phyloP scores from a whole-genome alignment of 2,797 vertebrate species.

The Anas bernieri region DNA sequence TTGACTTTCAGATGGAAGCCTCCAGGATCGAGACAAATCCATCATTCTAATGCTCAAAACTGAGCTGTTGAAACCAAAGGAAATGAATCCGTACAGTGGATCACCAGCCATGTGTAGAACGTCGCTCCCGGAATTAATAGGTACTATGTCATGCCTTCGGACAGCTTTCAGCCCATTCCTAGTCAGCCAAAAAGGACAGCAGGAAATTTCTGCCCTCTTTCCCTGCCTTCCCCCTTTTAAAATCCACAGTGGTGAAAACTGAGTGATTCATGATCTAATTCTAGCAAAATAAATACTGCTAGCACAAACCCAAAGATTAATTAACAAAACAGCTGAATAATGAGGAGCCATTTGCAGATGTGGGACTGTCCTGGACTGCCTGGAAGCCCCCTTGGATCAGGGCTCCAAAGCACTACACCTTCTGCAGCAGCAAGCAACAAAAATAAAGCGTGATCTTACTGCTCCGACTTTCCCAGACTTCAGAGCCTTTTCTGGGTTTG shows the following conservation, averaged over 20 bases:
- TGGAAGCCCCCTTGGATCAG: not conserved
- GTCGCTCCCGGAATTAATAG: slow-evolving; percentile 61
- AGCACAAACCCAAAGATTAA: not conserved
- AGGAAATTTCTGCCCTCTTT: not conserved
- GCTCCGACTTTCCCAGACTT: accelerated
- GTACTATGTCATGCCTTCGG: slow-evolving; percentile 7
- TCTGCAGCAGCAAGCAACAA: not conserved
- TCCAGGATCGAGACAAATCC: slow-evolving; percentile 31
- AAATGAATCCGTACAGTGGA: slow-evolving; percentile 53
- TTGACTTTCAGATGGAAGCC: slow-evolving; percentile 63
- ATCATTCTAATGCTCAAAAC: slow-evolving; percentile 33
- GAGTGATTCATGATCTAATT: not conserved
- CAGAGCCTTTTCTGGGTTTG: not conserved
- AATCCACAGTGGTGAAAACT: not conserved
- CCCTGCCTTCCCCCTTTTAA: not conserved
- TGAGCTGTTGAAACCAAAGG: slow-evolving; percentile 41
- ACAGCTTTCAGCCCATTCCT: not conserved
- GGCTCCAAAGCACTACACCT: not conserved
- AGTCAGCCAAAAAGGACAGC: slow-evolving; percentile 37
- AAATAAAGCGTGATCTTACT: not conserved
- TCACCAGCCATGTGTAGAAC: slow-evolving; percentile 56
- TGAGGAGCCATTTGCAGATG: not conserved
- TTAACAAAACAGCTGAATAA: not conserved
- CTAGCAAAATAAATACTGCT: not conserved
- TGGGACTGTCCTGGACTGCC: not conserved